A percentile compares a stretch with the other conserved stretches of the same genome.
phyloP scores from a whole-genome alignment of 2,888 invertebrate genomes.

The Bugula neritina region DNA sequence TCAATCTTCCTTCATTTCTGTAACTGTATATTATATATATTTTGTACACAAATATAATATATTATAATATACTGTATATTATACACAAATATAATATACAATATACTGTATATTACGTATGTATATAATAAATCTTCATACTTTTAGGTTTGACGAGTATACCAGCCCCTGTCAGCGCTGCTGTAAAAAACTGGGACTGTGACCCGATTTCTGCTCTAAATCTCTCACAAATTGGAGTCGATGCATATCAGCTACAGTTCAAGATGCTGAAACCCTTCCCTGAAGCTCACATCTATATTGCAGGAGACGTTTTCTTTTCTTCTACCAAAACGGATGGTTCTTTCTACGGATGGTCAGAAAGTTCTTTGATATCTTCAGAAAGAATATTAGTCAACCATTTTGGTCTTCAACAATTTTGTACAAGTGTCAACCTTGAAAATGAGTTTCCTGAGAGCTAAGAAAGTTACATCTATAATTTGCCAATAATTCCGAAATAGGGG shows the following conservation, averaged over 20 bases:
- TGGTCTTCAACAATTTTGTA: neutral
- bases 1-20: no score
- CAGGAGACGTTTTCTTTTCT: conserved; percentile 4
- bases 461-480: no score
- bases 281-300: neutral
- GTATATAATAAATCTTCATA: neutral
- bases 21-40: no score
- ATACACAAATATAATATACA: no score
- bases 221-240: neutral
- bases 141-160: neutral
- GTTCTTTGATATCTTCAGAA: neutral
- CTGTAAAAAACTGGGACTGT: neutral
- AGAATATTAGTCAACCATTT: neutral
- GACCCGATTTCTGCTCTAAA: neutral
- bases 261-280: neutral
- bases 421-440: neutral
- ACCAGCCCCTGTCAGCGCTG: neutral
- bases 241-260: neutral
- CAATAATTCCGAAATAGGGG: no score
- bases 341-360: conserved; percentile 1
- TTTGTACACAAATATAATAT: no score
- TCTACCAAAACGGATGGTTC: neutral
- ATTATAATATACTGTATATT: no score
- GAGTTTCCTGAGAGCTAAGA: no score
- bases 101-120: no score